phyloP scores from a whole-genome alignment of 2,888 invertebrate species.

The Stenoptilia bipunctidactyla region DNA sequence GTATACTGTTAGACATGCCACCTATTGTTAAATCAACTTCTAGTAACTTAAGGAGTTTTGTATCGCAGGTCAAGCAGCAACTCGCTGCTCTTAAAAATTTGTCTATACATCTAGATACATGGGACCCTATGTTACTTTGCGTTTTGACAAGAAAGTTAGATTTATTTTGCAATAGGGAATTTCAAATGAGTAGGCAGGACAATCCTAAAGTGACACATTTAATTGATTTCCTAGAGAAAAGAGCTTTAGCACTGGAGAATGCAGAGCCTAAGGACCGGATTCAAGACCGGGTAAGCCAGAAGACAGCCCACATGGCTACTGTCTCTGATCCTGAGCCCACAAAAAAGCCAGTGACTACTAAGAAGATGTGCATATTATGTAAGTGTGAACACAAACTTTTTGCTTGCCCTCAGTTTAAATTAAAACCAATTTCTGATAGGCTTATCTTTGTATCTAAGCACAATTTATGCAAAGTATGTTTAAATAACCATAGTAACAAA shows the following conservation, averaged over 20 bases:
- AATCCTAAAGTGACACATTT: too few relatives aligned
- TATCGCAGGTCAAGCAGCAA: constrained; percentile 1
- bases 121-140: constrained; percentile 3
- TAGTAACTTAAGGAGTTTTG: constrained; percentile 4
- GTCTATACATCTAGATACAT: neutral
- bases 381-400: neutral
- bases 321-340: neutral
- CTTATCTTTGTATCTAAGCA: neutral
- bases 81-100: constrained; percentile 4
- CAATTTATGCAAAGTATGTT: neutral
- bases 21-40: constrained; percentile 3
- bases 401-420: neutral
- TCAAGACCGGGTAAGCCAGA: too few relatives aligned
- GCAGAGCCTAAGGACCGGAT: neutral
- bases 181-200: too few relatives aligned
- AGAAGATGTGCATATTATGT: constrained; percentile 1
- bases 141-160: constrained; percentile 4
- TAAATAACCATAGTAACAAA: neutral
- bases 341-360: too few relatives aligned
- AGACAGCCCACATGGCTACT: neutral
- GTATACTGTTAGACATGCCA: constrained; percentile 6
- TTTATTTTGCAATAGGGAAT: neutral
- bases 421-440: neutral
- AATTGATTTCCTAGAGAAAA: constrained; percentile 1
- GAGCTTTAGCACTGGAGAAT: constrained; percentile 2